Conservation (phyloP, 2,797 vertebrate genomes). For the Leptoclinus maculatus region DNA sequence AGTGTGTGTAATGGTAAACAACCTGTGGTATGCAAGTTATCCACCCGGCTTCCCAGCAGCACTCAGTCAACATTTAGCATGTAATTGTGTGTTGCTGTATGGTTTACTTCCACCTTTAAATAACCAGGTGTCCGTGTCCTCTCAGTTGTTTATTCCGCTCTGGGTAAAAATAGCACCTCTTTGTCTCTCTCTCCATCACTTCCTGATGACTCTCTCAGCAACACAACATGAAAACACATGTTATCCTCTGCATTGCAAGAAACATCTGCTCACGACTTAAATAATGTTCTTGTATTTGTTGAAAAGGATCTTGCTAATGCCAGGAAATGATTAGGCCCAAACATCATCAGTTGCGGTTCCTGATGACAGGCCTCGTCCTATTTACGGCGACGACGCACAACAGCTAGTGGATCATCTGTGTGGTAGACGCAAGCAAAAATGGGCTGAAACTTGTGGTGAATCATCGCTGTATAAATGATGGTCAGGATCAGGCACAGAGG, state of each 20-base stretch:
- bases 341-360: slow-evolving; percentile 28
- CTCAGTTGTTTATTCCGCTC: slow-evolving; percentile 49
- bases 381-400: slow-evolving; percentile 7
- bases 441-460: slow-evolving; percentile 22
- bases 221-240: slow-evolving; percentile 48
- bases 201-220: slow-evolving; percentile 45
- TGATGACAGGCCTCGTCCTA: slow-evolving; percentile 31
- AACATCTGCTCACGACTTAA: slow-evolving; percentile 51
- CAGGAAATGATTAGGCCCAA: slow-evolving; percentile 52
- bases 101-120: slow-evolving; percentile 39
- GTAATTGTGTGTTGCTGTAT: background rate
- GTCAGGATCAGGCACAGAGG: background rate
- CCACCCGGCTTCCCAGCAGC: slow-evolving; percentile 20
- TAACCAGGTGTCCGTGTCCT: slow-evolving; percentile 38
- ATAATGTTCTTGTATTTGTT: slow-evolving; percentile 33
- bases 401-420: slow-evolving; percentile 5
- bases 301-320: slow-evolving; percentile 10
- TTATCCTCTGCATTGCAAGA: background rate
- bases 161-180: slow-evolving; percentile 28
- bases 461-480: slow-evolving; percentile 16
- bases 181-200: slow-evolving; percentile 36
- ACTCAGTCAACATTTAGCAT: slow-evolving; percentile 16
- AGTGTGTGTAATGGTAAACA: slow-evolving; percentile 47
- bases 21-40: slow-evolving; percentile 17
- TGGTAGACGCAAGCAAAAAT: slow-evolving; percentile 11